Conservation (phyloP, 2,797 vertebrate genomes). For the Sebastes steindachneri region DNA sequence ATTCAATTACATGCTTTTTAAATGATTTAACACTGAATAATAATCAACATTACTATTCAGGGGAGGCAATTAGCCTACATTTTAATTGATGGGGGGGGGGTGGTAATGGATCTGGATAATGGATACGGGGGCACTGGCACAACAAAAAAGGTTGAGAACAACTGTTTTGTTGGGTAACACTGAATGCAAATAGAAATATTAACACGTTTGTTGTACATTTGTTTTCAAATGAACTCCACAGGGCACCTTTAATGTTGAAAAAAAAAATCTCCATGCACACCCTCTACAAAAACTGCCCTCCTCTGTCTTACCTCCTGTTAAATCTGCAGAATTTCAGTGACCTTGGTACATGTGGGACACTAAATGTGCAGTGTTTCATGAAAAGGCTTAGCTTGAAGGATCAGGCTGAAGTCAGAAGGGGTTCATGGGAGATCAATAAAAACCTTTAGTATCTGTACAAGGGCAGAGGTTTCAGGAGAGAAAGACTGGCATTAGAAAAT, state of each 20-base stretch:
- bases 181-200: neutral
- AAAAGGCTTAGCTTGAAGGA: slow-evolving; percentile 63
- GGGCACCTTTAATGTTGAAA: neutral
- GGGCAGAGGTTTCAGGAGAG: slow-evolving; percentile 38
- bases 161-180: neutral
- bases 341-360: slow-evolving; percentile 54
- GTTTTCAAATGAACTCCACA: neutral
- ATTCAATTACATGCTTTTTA: neutral
- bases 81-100: neutral
- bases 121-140: neutral
- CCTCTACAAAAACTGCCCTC: neutral
- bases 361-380: slow-evolving; percentile 65
- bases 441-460: slow-evolving; percentile 58
- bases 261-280: neutral
- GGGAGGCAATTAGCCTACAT: neutral
- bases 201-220: neutral
- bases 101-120: neutral
- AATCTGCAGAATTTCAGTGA: slow-evolving; percentile 40
- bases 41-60: neutral
- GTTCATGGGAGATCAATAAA: slow-evolving; percentile 64
- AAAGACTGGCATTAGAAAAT: slow-evolving; percentile 44
- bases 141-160: neutral
- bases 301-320: slow-evolving; percentile 19
- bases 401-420: slow-evolving; percentile 55
- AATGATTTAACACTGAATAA: neutral